These are phyloP conservation scores for Rotaria sp. DNA, from an alignment of 2,888 invertebrate genomes.

Conservation along the genomic window DNA sequence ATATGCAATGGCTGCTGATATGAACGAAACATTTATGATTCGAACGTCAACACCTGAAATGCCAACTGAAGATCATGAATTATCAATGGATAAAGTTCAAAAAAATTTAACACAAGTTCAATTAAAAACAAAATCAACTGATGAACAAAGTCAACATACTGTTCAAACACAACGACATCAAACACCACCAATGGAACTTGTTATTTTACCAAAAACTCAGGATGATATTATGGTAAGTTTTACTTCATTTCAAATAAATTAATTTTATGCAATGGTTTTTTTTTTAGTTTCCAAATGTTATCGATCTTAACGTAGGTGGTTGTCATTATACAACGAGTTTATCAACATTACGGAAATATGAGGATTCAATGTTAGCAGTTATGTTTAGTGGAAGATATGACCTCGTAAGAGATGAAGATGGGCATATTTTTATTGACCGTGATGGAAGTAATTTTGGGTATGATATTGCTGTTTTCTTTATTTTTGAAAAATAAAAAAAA, in stretches of 20 bases:
- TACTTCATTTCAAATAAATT: neutral
- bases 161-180: neutral
- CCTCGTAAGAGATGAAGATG: constrained; percentile 36
- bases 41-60: neutral
- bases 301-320: constrained; percentile 43
- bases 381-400: constrained; percentile 41
- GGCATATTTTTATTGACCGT: constrained; percentile 40
- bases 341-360: constrained; percentile 43
- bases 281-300: constrained; percentile 41
- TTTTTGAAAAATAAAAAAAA: too few species aligned
- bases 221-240: constrained; percentile 1
- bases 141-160: neutral
- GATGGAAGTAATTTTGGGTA: constrained; percentile 39
- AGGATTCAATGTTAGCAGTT: constrained; percentile 39
- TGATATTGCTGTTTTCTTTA: too few species aligned
- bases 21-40: constrained; percentile 13
- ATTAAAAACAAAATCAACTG: neutral
- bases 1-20: neutral
- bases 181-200: neutral
- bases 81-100: neutral
- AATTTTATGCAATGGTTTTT: neutral
- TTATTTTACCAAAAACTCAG: neutral
- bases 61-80: neutral
- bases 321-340: constrained; percentile 39
- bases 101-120: neutral